Evolutionary conservation across 1,140 invertebrate species (phyloP).

Genomic region (Megathymus violae): DNA sequence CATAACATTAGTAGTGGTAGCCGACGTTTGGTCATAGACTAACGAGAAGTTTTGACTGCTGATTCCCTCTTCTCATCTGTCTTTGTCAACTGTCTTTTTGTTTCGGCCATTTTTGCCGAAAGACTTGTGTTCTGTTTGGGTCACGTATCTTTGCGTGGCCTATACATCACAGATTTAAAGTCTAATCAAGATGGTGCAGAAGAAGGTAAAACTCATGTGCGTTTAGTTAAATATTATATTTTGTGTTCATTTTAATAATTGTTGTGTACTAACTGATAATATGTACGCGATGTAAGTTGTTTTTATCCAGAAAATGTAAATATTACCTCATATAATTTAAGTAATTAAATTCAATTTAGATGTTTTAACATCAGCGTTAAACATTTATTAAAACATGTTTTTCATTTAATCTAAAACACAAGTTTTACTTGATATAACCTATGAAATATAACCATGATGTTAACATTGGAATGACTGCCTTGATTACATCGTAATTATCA

Average conservation of each 20-base stretch:
- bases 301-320: constrained; percentile 34
- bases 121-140: constrained; percentile 74
- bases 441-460: constrained; percentile 48
- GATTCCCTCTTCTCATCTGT: neutral
- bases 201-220: constrained; percentile 82
- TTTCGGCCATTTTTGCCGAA: constrained; percentile 82
- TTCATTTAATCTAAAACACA: constrained; percentile 10
- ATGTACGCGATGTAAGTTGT: constrained; percentile 39
- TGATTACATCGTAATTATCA: constrained; percentile 71
- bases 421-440: constrained; percentile 42
- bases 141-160: constrained; percentile 81
- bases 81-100: constrained; percentile 63
- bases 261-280: constrained; percentile 40
- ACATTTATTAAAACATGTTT: too few species aligned
- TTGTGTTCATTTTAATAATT: constrained; percentile 48
- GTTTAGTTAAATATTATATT: constrained; percentile 71
- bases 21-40: too few species aligned
- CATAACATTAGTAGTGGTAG: too few species aligned
- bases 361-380: neutral
- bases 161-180: constrained; percentile 76
- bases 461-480: constrained; percentile 52
- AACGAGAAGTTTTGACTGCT: too few species aligned
- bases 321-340: neutral
- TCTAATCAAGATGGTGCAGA: constrained; percentile 82
- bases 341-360: neutral